phyloP scores from a whole-genome alignment of 1,140 invertebrate genomes.

The Bombus terrestris region DNA sequence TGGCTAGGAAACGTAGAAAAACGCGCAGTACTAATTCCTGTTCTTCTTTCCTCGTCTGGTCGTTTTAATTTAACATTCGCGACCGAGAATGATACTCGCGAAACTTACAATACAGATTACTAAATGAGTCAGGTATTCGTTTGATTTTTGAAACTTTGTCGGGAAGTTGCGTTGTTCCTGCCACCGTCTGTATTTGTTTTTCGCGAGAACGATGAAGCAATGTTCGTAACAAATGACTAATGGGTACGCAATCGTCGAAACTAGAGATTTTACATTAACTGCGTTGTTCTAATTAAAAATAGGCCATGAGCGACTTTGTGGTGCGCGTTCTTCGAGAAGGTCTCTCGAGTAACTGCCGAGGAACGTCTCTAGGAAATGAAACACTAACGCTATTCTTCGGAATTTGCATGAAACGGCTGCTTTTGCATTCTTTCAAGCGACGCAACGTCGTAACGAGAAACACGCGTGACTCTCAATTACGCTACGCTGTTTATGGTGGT shows the following conservation, averaged over 20 bases:
- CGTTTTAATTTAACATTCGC: neutral
- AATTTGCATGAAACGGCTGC: conserved; percentile 21
- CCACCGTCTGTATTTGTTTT: conserved; percentile 1
- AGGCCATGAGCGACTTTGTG: neutral
- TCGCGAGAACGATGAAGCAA: conserved; percentile 18
- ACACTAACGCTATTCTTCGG: neutral
- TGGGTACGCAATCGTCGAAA: neutral
- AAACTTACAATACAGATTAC: neutral
- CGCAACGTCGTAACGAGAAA: neutral
- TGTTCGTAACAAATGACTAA: conserved; percentile 1
- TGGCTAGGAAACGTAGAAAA: neutral
- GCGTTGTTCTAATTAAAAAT: neutral
- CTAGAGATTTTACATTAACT: neutral
- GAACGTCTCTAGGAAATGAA: neutral
- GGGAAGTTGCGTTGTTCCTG: conserved; percentile 13
- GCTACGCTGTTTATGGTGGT: neutral
- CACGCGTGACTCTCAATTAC: conserved; percentile 24
- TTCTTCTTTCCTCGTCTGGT: neutral
- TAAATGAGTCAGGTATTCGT: neutral
- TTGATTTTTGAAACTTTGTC: conserved; percentile 10
- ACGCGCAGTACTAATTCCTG: neutral
- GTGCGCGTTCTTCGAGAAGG: too few relatives aligned
- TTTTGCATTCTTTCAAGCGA: neutral
- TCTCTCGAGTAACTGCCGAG: neutral
- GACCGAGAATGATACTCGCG: neutral